phyloP scores from a whole-genome alignment of 2,797 vertebrate genomes.

The Epinephelus awoara region DNA sequence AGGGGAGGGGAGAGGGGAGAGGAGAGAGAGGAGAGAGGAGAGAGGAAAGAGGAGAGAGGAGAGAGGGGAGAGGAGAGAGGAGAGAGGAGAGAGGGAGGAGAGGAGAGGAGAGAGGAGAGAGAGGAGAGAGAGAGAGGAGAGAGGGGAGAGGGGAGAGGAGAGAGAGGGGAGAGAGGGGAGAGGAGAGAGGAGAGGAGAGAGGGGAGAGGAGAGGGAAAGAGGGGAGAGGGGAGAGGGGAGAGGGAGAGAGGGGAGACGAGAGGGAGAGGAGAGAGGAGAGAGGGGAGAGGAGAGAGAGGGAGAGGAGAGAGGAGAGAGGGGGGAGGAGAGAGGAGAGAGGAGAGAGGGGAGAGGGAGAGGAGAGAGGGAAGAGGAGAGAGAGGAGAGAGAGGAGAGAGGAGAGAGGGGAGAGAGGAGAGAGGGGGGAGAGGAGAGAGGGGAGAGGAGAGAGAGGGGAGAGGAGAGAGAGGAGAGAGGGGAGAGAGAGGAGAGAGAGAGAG shows the following conservation, averaged over 20 bases:
- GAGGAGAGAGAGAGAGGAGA: no score
- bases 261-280: background rate
- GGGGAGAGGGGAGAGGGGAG: conserved; percentile 5
- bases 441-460: background rate
- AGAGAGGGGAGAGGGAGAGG: no score
- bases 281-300: background rate
- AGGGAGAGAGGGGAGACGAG: background rate
- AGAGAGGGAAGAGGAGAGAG: background rate
- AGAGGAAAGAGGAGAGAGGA: background rate
- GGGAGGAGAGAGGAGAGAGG: no score
- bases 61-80: conserved; percentile 1
- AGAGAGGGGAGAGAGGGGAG: background rate
- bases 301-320: background rate
- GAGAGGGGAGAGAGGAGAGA: background rate
- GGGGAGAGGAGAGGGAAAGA: conserved; percentile 8
- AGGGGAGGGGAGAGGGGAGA: background rate
- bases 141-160: background rate
- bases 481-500: background rate
- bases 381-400: background rate
- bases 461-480: background rate
- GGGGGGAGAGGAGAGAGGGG: background rate
- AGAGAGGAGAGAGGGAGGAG: background rate
- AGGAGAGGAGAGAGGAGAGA: background rate
- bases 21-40: background rate
- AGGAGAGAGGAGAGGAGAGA: no score